Evolutionary conservation across 2,113 vertebrate genomes (phyloP).

Genomic region (Sturnus vulgaris): DNA sequence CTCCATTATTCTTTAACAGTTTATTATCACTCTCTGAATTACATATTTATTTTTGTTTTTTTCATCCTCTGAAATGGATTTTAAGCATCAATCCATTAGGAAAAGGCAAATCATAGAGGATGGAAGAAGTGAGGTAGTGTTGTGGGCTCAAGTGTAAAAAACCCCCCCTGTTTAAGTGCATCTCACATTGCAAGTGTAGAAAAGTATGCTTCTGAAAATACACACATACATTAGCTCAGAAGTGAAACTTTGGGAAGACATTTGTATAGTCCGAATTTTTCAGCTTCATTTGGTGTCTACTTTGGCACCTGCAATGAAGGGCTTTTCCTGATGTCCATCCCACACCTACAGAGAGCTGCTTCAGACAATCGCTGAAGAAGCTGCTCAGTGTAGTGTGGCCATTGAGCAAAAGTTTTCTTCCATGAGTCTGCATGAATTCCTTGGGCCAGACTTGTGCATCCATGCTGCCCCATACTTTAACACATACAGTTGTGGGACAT

Average conservation of each 20-base stretch:
- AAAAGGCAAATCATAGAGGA: slow-evolving; percentile 7
- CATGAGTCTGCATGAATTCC: background rate
- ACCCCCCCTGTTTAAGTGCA: background rate
- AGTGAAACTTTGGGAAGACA: background rate
- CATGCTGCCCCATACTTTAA: background rate
- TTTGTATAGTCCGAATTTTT: background rate
- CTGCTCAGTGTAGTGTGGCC: background rate
- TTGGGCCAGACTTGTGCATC: background rate
- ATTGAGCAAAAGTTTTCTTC: background rate
- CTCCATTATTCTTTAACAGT: background rate
- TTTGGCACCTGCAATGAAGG: background rate
- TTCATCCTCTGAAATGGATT: background rate
- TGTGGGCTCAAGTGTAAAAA: background rate
- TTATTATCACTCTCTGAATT: background rate
- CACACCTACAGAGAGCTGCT: background rate
- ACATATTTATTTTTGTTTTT: background rate
- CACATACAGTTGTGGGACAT: background rate
- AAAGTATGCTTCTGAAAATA: background rate
- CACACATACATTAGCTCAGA: background rate
- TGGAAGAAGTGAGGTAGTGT: slow-evolving; percentile 19
- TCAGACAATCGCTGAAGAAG: background rate
- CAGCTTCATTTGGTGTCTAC: background rate
- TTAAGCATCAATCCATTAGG: background rate
- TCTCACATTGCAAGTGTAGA: background rate
- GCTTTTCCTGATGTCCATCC: background rate